Percentiles rank a stretch among this genome's conserved stretches.
phyloP scores from a whole-genome alignment of 1,140 invertebrate genomes.

The Pachypeltis micranthus region DNA sequence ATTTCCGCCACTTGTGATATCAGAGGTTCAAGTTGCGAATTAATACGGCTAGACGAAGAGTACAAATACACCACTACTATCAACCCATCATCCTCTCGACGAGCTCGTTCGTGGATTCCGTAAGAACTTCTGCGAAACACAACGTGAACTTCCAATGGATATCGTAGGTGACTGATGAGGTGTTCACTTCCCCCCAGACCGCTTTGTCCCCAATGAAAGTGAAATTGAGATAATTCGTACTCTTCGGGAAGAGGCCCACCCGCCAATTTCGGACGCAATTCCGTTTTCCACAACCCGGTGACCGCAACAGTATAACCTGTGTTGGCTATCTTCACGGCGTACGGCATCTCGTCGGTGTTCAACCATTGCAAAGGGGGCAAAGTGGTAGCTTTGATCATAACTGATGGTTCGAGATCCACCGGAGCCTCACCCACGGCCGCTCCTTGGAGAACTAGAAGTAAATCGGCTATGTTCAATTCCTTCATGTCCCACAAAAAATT shows the following conservation, averaged over 20 bases:
- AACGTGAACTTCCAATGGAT: constrained; percentile 3
- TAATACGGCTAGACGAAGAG: background rate
- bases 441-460: background rate
- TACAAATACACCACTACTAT: constrained; percentile 7
- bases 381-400: background rate
- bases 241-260: constrained; percentile 47
- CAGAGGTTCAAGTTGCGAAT: background rate
- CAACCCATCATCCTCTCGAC: constrained; percentile 8
- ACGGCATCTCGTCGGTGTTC: background rate
- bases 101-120: constrained; percentile 1
- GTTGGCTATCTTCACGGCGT: background rate
- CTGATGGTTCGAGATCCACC: background rate
- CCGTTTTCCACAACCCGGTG: background rate
- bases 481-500: too few species aligned
- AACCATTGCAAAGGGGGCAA: background rate
- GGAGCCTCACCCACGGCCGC: background rate
- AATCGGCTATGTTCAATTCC: too few species aligned
- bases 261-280: constrained; percentile 37
- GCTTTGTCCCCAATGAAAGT: constrained; percentile 66
- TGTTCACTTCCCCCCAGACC: constrained; percentile 58
- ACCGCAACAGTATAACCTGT: background rate
- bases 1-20: background rate
- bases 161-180: constrained; percentile 36
- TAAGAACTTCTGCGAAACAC: constrained; percentile 9
- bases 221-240: constrained; percentile 58